phyloP scores from a whole-genome alignment of 2,113 vertebrate species.

The Nanger granti region DNA sequence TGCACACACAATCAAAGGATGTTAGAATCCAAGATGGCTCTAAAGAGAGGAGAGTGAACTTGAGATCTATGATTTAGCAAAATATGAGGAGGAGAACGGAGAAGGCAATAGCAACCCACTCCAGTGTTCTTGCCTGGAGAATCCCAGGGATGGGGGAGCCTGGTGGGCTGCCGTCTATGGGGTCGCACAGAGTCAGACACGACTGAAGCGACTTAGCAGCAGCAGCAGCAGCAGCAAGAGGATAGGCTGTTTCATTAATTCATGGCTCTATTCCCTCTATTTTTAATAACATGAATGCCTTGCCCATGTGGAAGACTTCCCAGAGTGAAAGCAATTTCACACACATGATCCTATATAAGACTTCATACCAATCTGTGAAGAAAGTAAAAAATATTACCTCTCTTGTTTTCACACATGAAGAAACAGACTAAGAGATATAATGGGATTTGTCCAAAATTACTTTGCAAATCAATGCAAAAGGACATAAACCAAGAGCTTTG shows the following conservation, averaged over 20 bases:
- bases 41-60: not conserved
- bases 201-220: too few relatives aligned
- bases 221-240: not conserved
- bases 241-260: not conserved
- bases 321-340: not conserved
- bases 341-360: not conserved
- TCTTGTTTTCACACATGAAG: not conserved
- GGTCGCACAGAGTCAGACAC: rapidly evolving
- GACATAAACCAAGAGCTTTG: not conserved
- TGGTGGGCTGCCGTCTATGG: too few relatives aligned
- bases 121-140: too few relatives aligned
- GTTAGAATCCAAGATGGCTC: not conserved
- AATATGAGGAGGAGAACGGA: not conserved
- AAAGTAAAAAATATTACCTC: not conserved
- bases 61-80: not conserved
- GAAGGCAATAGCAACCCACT: too few relatives aligned
- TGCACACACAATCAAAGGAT: not conserved
- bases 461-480: not conserved
- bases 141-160: too few relatives aligned
- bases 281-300: not conserved
- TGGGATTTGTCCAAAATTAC: not conserved
- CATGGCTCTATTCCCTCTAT: not conserved
- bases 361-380: not conserved
- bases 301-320: not conserved
- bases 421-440: not conserved